A percentile compares a stretch with the other conserved stretches of the same genome.
Conservation (phyloP, 1,140 invertebrate genomes). For the Drosophila subobscura region DNA sequence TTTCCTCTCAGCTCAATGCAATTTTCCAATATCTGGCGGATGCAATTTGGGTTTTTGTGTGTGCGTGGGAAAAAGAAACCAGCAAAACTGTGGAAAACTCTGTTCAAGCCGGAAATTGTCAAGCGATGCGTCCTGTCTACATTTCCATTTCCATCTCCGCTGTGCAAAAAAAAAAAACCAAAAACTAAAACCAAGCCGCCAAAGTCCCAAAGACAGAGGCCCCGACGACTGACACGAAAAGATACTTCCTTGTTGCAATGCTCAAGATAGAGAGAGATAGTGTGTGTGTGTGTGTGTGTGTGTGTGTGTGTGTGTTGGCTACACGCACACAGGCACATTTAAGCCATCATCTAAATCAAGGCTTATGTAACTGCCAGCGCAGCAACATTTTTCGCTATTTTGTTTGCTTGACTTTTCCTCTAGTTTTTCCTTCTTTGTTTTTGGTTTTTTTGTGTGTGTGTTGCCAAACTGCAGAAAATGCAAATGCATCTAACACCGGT, state of each 20-base stretch:
- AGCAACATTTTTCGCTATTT: conserved; percentile 51
- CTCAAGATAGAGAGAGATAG: conserved; percentile 15
- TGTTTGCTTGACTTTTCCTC: conserved; percentile 3
- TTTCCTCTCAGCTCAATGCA: conserved; percentile 24
- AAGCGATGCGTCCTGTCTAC: conserved; percentile 68
- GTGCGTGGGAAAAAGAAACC: conserved; percentile 35
- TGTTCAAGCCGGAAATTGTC: conserved; percentile 56
- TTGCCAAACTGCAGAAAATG: conserved; percentile 76
- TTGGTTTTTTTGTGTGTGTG: conserved; percentile 36
- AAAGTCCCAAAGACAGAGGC: conserved; percentile 31
- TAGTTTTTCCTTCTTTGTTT: conserved; percentile 8
- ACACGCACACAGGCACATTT: conserved; percentile 42
- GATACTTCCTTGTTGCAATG: conserved; percentile 79
- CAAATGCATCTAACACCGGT: conserved; percentile 81
- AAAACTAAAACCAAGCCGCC: conserved; percentile 12
- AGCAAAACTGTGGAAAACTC: conserved; percentile 35
- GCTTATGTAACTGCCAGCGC: conserved; percentile 71
- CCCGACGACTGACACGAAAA: conserved; percentile 63
- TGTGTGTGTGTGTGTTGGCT: neutral
- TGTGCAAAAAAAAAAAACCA: conserved; percentile 25
- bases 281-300: too few relatives aligned
- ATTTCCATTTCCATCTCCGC: conserved; percentile 25
- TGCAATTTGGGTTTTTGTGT: conserved; percentile 30
- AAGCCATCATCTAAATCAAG: conserved; percentile 77
- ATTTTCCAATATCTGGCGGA: conserved; percentile 40